These are phyloP conservation scores for Harmothoe impar DNA, from an alignment of 2,888 invertebrate genomes.

Conservation along the genomic window DNA sequence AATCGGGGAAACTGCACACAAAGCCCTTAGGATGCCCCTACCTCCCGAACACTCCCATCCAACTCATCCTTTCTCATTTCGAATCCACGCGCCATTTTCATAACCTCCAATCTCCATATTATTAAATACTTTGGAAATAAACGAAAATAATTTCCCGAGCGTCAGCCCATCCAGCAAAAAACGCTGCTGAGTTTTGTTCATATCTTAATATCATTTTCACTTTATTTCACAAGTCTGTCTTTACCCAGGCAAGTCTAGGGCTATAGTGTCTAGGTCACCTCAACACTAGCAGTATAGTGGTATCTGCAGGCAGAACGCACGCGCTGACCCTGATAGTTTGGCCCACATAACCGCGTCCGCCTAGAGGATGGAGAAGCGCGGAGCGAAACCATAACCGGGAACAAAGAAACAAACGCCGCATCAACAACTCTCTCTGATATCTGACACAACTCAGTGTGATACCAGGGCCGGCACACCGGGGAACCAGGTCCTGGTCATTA, in stretches of 20 bases:
- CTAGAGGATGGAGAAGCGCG: background rate
- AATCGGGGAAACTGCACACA: slow-evolving; percentile 38
- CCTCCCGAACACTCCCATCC: background rate
- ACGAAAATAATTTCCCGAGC: too few species aligned
- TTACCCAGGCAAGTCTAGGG: background rate
- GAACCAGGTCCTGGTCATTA: background rate
- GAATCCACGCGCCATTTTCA: slow-evolving; percentile 16
- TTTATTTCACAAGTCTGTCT: too few species aligned
- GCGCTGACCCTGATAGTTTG: slow-evolving; percentile 12
- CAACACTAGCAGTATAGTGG: background rate
- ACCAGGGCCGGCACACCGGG: background rate
- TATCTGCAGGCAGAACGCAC: slow-evolving; percentile 27
- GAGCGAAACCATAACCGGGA: background rate
- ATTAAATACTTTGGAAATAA: too few species aligned
- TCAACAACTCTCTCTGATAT: background rate
- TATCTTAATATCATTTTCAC: too few species aligned
- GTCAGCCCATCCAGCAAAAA: too few species aligned
- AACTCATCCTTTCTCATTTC: background rate
- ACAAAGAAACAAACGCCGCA: slow-evolving; percentile 29
- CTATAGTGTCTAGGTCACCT: slow-evolving; percentile 12
- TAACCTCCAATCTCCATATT: background rate
- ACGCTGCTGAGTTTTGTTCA: too few species aligned
- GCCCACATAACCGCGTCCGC: background rate
- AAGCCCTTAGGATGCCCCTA: background rate
- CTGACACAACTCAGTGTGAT: background rate